phyloP scores from a whole-genome alignment of 2,888 invertebrate species.

The Synergus itoensis region DNA sequence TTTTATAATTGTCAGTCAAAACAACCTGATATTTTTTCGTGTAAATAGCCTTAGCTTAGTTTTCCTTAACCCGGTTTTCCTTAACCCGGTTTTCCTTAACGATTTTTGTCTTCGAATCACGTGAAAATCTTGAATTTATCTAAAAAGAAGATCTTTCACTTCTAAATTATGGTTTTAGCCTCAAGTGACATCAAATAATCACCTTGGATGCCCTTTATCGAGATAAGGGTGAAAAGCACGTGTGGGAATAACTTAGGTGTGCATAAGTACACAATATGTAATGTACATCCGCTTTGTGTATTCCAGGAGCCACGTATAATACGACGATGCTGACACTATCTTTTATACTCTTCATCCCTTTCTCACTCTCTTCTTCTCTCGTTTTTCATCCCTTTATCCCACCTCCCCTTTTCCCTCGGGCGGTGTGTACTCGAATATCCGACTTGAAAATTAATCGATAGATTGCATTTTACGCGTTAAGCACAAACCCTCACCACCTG shows the following conservation, averaged over 20 bases:
- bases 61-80: too few species aligned
- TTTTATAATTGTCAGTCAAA: background rate
- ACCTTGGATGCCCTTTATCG: background rate
- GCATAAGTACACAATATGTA: background rate
- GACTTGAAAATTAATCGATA: conserved; percentile 70
- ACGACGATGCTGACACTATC: background rate
- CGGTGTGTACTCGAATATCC: conserved; percentile 54
- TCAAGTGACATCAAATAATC: background rate
- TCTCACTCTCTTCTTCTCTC: conserved; percentile 43
- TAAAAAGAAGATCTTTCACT: background rate
- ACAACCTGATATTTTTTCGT: background rate
- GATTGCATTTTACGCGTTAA: conserved; percentile 70
- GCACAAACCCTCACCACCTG: conserved; percentile 66
- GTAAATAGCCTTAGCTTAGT: too few species aligned
- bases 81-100: background rate
- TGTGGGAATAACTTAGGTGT: conserved; percentile 11
- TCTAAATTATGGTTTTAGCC: background rate
- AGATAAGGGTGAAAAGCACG: conserved; percentile 11
- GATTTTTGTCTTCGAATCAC: background rate
- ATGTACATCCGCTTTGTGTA: background rate
- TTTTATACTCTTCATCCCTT: conserved; percentile 42
- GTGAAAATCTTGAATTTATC: background rate
- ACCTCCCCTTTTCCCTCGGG: conserved; percentile 56
- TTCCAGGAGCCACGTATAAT: background rate
- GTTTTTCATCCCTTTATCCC: background rate